Base-by-base conservation (phyloP, 2,113 vertebrate species). In the Ivindomyrus marchei region DNA sequence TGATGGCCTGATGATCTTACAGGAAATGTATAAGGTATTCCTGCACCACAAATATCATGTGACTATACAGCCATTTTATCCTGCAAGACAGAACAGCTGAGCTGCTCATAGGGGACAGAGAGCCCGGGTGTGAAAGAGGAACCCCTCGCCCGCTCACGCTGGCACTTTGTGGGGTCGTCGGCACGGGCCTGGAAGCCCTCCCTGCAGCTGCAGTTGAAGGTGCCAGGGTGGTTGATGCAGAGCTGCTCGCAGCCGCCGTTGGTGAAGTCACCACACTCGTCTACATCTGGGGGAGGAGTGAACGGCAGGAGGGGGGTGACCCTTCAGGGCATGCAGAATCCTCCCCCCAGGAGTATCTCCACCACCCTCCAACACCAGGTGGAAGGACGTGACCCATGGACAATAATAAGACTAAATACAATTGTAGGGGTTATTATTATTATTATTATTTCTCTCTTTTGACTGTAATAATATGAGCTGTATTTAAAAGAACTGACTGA, bases 231-330 rank as follows among this genome's bases (percentile, higher is more conserved):
- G 92, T 97, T 97, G 74, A 92, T 66, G 86, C 96, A 97, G 89
- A 95, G 91, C 93, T 97, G 96, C 92, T 96, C 94, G 87, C 96
- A 97, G 9, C 96, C 96, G 1, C 96, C 96, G 0, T 95, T 96
- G 15, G 94, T 94, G 88, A 96, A 96, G 91, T 95, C 95, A 19
- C 53, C 91, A 17, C 96, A 97, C 91, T 97, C 96, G 2, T 97
- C 93, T 86, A 95, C 94, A 92, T 97, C 96, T 97, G 89, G 9
- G 21, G 6, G 21, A 62, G 10, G 27, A 36, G 52, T 45, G 39
- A 6, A 10, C 19, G 39, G 15, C 21, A 27, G 80, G 21, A 31
- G 74, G 46, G 19, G 45, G 19, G 31, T 31, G 74, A 49, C 66
- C 11, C 2, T 89, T 56, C 89, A 58, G n/a, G 3, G 36, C 83